Percentiles rank a stretch among this genome's conserved stretches.
Evolutionary conservation across 2,797 vertebrate genomes (phyloP).

Genomic region (Distichodus sexfasciatus): DNA sequence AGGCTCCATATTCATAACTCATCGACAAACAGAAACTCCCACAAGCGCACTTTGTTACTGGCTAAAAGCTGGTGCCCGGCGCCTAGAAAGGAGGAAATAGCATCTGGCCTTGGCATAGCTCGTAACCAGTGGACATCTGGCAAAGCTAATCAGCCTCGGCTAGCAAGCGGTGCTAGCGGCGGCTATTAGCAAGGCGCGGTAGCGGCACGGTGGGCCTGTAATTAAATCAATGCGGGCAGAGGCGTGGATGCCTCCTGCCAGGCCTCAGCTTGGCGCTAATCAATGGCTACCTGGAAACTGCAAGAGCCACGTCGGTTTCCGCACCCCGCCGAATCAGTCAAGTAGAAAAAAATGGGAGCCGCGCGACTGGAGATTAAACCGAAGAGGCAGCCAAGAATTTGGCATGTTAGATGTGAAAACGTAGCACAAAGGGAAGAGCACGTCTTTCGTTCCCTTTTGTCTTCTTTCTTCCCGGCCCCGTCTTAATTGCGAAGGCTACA

Average conservation of each 20-base stretch:
- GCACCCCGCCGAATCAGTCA: slow-evolving; percentile 33
- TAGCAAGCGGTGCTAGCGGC: slow-evolving; percentile 13
- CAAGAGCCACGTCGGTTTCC: slow-evolving; percentile 20
- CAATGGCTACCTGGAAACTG: slow-evolving; percentile 50
- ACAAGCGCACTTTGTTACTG: not conserved
- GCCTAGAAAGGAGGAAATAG: slow-evolving; percentile 36
- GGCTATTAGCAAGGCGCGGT: slow-evolving; percentile 33
- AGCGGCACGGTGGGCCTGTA: slow-evolving; percentile 42
- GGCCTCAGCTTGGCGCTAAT: slow-evolving; percentile 37
- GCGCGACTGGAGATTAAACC: not conserved
- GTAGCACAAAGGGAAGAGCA: too few relatives aligned
- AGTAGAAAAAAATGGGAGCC: slow-evolving; percentile 7
- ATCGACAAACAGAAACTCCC: not conserved
- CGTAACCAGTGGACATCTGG: slow-evolving; percentile 44
- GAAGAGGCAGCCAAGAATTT: not conserved
- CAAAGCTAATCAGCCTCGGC: slow-evolving; percentile 38
- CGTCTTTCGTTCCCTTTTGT: not conserved
- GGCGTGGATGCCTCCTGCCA: slow-evolving; percentile 31
- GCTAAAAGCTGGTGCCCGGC: slow-evolving; percentile 6
- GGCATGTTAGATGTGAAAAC: too few relatives aligned
- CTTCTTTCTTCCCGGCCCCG: not conserved
- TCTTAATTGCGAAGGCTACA: slow-evolving; percentile 35
- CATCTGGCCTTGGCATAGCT: slow-evolving; percentile 40
- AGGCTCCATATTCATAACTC: too few relatives aligned
- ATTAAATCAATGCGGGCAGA: slow-evolving; percentile 53